Conservation (phyloP, 1,140 invertebrate genomes). For the Aphelinus atriplicis region DNA sequence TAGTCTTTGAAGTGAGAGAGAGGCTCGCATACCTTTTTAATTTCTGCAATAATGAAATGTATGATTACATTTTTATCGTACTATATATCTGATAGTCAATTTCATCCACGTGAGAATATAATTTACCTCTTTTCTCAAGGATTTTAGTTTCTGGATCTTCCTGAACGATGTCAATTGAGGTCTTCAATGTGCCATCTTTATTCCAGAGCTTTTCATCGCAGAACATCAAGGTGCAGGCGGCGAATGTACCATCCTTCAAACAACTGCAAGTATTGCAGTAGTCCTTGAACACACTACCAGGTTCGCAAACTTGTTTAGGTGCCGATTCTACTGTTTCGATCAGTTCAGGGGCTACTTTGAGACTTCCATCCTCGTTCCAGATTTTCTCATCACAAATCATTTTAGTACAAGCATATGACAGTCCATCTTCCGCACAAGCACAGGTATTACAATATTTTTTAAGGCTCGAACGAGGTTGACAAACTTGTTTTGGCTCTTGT, state of each 20-base stretch:
- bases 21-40: neutral
- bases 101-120: too few relatives aligned
- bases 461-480: constrained; percentile 1
- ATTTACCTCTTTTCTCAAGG: too few relatives aligned
- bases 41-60: neutral
- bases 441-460: constrained; percentile 24
- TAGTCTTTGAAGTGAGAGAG: neutral
- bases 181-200: neutral
- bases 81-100: too few relatives aligned
- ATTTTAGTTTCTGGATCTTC: too few relatives aligned
- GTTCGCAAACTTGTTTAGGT: constrained; percentile 1
- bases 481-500: constrained; percentile 10
- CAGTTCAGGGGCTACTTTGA: neutral
- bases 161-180: too few relatives aligned
- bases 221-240: constrained; percentile 3
- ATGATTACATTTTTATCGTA: too few relatives aligned
- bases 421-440: neutral
- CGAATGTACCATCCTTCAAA: neutral
- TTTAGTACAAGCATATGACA: constrained; percentile 12
- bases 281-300: neutral
- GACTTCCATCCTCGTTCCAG: constrained; percentile 10
- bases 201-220: constrained; percentile 3
- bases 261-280: constrained; percentile 4
- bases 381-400: constrained; percentile 5
- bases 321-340: neutral